Conservation (phyloP, 2,797 vertebrate genomes). For the Nannoperca obscura region DNA sequence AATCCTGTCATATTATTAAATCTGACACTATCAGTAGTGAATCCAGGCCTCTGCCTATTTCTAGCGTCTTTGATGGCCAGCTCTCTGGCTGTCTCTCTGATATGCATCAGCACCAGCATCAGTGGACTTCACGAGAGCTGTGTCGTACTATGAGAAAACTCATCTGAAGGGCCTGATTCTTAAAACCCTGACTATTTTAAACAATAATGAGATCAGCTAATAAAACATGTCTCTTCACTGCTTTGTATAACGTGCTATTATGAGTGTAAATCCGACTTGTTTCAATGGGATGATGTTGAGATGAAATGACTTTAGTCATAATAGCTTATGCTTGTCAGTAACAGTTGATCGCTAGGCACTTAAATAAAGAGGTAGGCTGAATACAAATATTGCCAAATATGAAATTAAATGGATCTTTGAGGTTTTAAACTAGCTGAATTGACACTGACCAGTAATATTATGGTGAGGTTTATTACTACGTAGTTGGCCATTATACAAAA, state of each 20-base stretch:
- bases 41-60: conserved; percentile 74
- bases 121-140: conserved; percentile 34
- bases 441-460: conserved; percentile 33
- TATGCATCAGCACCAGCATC: conserved; percentile 65
- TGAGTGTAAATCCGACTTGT: conserved; percentile 19
- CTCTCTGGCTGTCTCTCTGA: conserved; percentile 73
- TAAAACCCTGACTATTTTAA: conserved; percentile 18
- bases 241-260: conserved; percentile 2
- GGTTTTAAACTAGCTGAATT: conserved; percentile 37
- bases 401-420: conserved; percentile 49
- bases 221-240: not conserved
- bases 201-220: conserved; percentile 11
- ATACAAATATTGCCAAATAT: conserved; percentile 63
- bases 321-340: conserved; percentile 50
- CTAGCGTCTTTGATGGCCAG: conserved; percentile 63
- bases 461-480: conserved; percentile 23
- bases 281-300: conserved; percentile 39
- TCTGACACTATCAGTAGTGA: conserved; percentile 73
- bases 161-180: conserved; percentile 19
- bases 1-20: conserved; percentile 70
- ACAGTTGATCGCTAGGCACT: conserved; percentile 78
- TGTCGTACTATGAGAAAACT: conserved; percentile 42
- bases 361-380: conserved; percentile 83
- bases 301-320: conserved; percentile 42
- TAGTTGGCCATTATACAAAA: conserved; percentile 27